Evolutionary conservation across 2,888 invertebrate species (phyloP), one percentile per base, ranked within the genome.

Genomic region (Lasioglossum villosulum): DNA sequence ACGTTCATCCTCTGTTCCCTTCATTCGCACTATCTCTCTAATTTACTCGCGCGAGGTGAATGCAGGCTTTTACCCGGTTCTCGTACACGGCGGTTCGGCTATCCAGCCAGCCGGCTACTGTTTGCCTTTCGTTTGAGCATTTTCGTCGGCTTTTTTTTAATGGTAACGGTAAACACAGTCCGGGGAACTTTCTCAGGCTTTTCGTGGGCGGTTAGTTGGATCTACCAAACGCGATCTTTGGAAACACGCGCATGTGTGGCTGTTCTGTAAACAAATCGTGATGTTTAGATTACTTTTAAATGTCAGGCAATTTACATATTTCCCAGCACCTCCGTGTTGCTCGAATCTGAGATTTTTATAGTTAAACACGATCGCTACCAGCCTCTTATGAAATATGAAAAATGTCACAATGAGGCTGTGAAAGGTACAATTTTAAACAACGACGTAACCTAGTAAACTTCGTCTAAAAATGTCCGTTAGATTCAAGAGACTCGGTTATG

Each of bases 21-120:
- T 91, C 89, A 87, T 91, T 91, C 91, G 80, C 91, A 86, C 89
- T 81, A 59, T 78, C 81, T 82, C 83, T 91, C 91, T 91, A 91
- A 91, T 91, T 91, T 82, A 80, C 80, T 81, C 70, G 70, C 70
- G 68, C 76, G 59, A 82, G 80, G n/a, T 74, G 86, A 75, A 81
- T 45, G 19, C 71, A 75, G 83, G 73, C 87, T 75, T 87, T 88
- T 76, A 85, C 82, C 59, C 52, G 30, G 80, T 30, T 78, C 71
- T 77, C 75, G 48, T 77, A 75, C 78, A 70, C 39, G 79, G n/a
- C 2, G 68, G 59, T 73, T 34, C 70, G 39, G 27, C 74, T 75
- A 78, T 84, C 74, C 66, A 48, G 39, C 42, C 71, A 37, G 14
- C 59, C 59, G 75, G 81, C 90, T 84, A 90, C 89, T 90, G 90